Evolutionary conservation across 2,888 invertebrate species (phyloP), one percentile per base, ranked within the genome.

Genomic region (Nectonema munidae): DNA sequence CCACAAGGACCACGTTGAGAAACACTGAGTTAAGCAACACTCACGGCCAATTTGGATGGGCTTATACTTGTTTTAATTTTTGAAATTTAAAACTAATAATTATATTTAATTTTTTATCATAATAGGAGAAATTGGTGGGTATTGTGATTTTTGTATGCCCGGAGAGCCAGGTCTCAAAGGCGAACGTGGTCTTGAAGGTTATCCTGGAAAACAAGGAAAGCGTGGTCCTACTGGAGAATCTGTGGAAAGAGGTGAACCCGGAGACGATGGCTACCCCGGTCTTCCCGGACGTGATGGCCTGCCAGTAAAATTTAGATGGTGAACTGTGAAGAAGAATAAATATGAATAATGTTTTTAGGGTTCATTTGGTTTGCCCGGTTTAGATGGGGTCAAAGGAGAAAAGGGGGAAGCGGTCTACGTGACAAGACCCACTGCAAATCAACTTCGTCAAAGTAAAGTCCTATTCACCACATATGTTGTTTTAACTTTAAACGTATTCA

Each of bases 181-280:
- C 19, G 35, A 34, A 34, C 5, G 35, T 4, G 35, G 35, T 14
- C 6, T 34, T 5, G 19, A 34, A 11, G 35, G 35, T 11, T 34
- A 11, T 15, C 35, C 35, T 5, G 35, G 35, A 11, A 34, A 25
- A 25, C 25, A 40, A 37, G 40, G 40, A 14, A 14, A 21, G 19
- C 20, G 36, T 11, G 40, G 40, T 13, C 20, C 38, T 14, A 20
- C 21, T 16, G 40, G 40, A 3, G 20, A 13, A 3, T 19, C 25
- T 5, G 40, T 37, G 13, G 3, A 15, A 14, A 13, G 3, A 4
- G 40, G 40, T 11, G 36, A 36, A 14, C 40, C 16, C 5, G 40
- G 40, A 4, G 39, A 39, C 16, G 17, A 21, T 11, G 40, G 40
- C 4, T 37, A 40, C 2, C 19, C 38, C 6, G 40, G 35, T 6